phyloP scores from a whole-genome alignment of 1,140 invertebrate species.

The Temnothorax nylanderi region DNA sequence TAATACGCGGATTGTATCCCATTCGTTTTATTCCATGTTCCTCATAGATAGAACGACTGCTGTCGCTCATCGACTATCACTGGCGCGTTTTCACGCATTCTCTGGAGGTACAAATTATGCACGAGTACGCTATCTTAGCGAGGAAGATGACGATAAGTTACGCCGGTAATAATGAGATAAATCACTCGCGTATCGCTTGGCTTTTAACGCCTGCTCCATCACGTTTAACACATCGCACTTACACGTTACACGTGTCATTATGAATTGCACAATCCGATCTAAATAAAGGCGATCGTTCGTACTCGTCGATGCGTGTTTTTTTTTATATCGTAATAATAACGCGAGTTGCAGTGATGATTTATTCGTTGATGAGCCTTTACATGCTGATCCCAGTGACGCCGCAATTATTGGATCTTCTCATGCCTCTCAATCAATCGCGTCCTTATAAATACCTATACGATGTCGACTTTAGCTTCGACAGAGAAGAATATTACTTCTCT shows the following conservation, averaged over 20 bases:
- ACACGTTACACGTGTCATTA: neutral
- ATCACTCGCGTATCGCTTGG: neutral
- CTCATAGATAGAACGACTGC: neutral
- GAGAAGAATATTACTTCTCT: neutral
- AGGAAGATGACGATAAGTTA: slow-evolving; percentile 21
- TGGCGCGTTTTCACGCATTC: slow-evolving; percentile 26
- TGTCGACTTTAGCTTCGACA: slow-evolving; percentile 17
- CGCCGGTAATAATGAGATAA: slow-evolving; percentile 7
- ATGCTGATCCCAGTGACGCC: slow-evolving; percentile 7
- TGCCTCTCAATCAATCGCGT: slow-evolving; percentile 27
- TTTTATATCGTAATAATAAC: neutral
- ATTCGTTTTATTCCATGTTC: neutral
- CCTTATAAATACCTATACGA: slow-evolving; percentile 3
- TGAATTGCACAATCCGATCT: neutral
- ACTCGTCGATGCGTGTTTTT: too few species aligned
- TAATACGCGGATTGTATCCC: neutral
- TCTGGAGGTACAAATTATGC: slow-evolving; percentile 10
- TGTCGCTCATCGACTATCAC: slow-evolving; percentile 34
- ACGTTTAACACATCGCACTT: neutral
- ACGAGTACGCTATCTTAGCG: slow-evolving; percentile 5
- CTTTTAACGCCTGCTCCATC: neutral
- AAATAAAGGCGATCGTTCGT: too few species aligned
- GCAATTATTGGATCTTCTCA: slow-evolving; percentile 9
- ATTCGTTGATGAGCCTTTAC: slow-evolving; percentile 5
- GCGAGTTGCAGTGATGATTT: slow-evolving; percentile 15